Evolutionary conservation across 2,888 invertebrate genomes (phyloP).

Genomic region (Noctua janthe): DNA sequence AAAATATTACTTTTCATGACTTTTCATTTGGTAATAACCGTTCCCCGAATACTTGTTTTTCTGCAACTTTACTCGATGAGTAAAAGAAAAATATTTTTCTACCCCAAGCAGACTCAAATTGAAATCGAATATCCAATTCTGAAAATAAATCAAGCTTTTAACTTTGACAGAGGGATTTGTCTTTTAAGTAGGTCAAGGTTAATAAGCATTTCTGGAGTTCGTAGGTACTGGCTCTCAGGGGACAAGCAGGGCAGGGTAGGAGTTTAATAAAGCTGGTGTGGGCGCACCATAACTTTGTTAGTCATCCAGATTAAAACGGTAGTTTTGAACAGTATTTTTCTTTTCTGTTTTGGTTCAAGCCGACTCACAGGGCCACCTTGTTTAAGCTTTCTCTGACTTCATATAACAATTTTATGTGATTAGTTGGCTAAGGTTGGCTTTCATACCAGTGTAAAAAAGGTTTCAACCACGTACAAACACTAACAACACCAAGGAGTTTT

Average conservation of each 20-base stretch:
- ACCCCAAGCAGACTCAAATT: constrained; percentile 8
- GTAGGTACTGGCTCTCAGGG: constrained; percentile 32
- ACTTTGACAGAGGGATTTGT: constrained; percentile 55
- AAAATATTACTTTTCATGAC: constrained; percentile 32
- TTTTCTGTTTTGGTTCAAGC: constrained; percentile 5
- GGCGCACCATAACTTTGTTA: constrained; percentile 11
- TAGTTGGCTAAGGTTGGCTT: background rate
- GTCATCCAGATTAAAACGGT: constrained; percentile 11
- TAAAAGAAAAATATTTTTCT: constrained; percentile 21
- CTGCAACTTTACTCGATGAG: background rate
- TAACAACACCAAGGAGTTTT: background rate
- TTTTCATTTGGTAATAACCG: constrained; percentile 32
- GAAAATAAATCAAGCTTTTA: constrained; percentile 60
- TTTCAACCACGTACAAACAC: background rate
- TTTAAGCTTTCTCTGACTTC: constrained; percentile 8
- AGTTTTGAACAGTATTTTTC: background rate
- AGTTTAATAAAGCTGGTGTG: constrained; percentile 24
- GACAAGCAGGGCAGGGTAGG: constrained; percentile 18
- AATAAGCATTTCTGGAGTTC: constrained; percentile 51
- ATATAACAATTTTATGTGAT: background rate
- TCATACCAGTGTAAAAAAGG: background rate
- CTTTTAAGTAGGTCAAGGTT: constrained; percentile 57
- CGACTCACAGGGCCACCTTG: background rate
- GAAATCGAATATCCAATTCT: constrained; percentile 28
- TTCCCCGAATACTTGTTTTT: constrained; percentile 12